Conservation (phyloP, 1,140 invertebrate species). For the Hetaerina americana region DNA sequence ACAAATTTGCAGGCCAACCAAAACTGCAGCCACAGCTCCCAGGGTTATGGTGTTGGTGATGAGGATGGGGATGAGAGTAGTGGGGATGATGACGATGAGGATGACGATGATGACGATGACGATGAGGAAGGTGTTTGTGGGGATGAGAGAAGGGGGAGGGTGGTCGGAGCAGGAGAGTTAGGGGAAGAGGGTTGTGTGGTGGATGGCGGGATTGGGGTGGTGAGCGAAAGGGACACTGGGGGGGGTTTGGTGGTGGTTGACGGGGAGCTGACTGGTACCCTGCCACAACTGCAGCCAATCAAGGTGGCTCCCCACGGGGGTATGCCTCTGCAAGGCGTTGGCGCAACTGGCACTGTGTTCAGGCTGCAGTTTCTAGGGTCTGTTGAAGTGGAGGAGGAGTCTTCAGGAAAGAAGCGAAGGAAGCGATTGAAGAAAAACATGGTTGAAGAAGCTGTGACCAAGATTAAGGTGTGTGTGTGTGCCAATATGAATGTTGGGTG, state of each 20-base stretch:
- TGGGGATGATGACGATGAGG: conserved; percentile 19
- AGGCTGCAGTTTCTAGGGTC: conserved; percentile 69
- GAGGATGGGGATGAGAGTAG: conserved; percentile 17
- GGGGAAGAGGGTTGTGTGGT: conserved; percentile 16
- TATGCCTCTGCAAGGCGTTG: conserved; percentile 26
- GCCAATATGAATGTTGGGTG: conserved; percentile 9
- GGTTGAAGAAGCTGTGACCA: conserved; percentile 92
- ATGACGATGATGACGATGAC: conserved; percentile 20
- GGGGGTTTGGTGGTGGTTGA: conserved; percentile 31
- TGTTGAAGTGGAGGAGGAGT: conserved; percentile 70
- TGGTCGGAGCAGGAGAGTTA: conserved; percentile 8
- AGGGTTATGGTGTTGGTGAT: conserved; percentile 11
- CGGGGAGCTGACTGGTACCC: conserved; percentile 19
- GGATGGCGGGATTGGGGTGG: conserved; percentile 12
- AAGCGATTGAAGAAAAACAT: conserved; percentile 76
- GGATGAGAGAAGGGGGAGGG: conserved; percentile 16
- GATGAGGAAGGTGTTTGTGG: conserved; percentile 14
- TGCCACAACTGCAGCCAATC: conserved; percentile 27
- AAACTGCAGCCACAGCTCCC: conserved; percentile 14
- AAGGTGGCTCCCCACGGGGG: conserved; percentile 24
- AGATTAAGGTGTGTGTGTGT: conserved; percentile 77
- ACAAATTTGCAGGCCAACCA: conserved; percentile 16
- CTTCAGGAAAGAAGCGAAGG: conserved; percentile 46
- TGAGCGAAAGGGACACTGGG: conserved; percentile 25
- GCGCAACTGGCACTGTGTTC: conserved; percentile 55